Conservation (phyloP, 2,113 vertebrate species). For the Apteryx owenii region DNA sequence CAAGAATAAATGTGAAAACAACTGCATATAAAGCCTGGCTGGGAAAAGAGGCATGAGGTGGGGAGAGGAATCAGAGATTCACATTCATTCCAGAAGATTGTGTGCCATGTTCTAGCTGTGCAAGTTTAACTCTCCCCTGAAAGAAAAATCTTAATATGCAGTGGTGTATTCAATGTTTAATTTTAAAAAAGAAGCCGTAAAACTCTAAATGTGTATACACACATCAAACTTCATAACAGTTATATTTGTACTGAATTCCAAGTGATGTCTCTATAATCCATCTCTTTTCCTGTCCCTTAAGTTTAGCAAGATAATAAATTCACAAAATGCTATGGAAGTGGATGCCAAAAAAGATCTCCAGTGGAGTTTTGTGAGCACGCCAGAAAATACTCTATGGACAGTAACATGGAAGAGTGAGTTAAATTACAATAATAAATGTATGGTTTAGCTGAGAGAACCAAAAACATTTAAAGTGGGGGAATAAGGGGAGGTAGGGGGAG, state of each 20-base stretch:
- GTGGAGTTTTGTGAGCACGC: background rate
- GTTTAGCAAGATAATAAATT: conserved; percentile 10
- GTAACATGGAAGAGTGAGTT: conserved; percentile 29
- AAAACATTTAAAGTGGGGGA: conserved; percentile 15
- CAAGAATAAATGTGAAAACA: background rate
- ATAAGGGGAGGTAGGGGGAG: background rate
- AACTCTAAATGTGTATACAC: background rate
- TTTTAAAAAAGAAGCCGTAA: background rate
- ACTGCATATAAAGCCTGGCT: background rate
- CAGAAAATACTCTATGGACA: background rate
- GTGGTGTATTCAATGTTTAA: background rate
- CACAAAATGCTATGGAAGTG: background rate
- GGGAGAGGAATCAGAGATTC: background rate
- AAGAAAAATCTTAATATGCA: background rate
- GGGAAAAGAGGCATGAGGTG: background rate
- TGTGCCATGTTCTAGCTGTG: background rate
- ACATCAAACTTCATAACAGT: background rate
- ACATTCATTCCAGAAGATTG: background rate
- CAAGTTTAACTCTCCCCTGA: background rate
- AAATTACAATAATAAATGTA: conserved; percentile 39
- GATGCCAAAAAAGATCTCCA: conserved; percentile 28
- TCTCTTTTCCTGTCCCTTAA: background rate
- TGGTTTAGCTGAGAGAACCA: conserved; percentile 39
- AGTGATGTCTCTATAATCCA: background rate
- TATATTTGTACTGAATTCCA: background rate